A percentile compares a stretch with the other conserved stretches of the same genome.
Conservation (phyloP, 2,797 vertebrate species). For the Pogoniulus pusillus region DNA sequence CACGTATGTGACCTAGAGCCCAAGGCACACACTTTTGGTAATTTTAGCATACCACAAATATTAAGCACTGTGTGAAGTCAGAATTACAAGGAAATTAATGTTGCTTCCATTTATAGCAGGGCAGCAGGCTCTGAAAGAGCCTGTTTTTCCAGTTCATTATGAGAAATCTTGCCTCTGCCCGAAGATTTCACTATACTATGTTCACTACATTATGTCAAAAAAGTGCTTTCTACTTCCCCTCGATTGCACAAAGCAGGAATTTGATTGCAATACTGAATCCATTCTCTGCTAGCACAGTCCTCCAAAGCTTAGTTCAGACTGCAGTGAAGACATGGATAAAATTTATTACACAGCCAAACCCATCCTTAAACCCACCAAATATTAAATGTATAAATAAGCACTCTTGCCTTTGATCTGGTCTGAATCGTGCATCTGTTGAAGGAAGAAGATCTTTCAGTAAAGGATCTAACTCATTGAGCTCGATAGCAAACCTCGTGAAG, state of each 20-base stretch:
- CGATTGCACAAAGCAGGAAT: background rate
- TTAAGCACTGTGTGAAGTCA: background rate
- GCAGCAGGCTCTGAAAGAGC: background rate
- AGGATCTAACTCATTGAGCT: slow-evolving; percentile 96
- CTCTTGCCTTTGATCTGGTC: slow-evolving; percentile 94
- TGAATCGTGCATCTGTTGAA: slow-evolving; percentile 91
- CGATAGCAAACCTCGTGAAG: slow-evolving; percentile 97
- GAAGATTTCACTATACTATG: background rate
- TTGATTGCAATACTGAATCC: background rate
- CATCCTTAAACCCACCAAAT: background rate
- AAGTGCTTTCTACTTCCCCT: background rate
- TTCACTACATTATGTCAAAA: background rate
- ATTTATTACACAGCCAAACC: background rate
- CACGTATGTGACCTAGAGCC: background rate
- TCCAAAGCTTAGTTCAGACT: background rate
- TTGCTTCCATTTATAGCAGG: background rate
- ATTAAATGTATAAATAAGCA: background rate
- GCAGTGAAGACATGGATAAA: background rate
- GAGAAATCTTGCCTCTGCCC: background rate
- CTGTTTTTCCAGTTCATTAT: background rate
- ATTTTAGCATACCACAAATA: background rate
- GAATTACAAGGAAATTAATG: background rate
- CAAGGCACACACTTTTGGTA: background rate
- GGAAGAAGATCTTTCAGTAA: slow-evolving; percentile 93
- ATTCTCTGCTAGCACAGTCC: background rate